These are phyloP conservation scores for Girardinichthys multiradiatus DNA, from an alignment of 2,113 vertebrate genomes.

Conservation along the genomic window DNA sequence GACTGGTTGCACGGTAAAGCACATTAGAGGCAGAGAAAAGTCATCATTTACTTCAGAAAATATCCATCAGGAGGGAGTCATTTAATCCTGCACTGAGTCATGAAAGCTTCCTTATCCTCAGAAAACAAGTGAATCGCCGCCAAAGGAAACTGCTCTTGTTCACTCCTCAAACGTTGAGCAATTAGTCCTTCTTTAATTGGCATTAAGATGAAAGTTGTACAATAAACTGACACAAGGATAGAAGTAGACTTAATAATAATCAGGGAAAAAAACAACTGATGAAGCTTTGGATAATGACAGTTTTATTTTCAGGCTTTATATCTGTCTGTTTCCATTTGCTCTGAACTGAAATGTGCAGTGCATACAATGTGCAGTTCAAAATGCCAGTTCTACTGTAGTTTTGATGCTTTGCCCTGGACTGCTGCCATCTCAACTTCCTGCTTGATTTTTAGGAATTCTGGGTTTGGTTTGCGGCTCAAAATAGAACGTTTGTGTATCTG, in stretches of 20 bases:
- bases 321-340: not conserved
- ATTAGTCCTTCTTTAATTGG: slow-evolving; percentile 57
- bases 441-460: not conserved
- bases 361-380: not conserved
- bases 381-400: not conserved
- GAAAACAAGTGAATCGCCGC: slow-evolving; percentile 20
- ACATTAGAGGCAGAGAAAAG: slow-evolving; percentile 61
- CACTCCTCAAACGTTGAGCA: slow-evolving; percentile 49
- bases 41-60: slow-evolving; percentile 55
- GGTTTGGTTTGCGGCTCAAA: not conserved
- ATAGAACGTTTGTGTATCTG: too few species aligned
- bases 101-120: slow-evolving; percentile 50
- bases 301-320: not conserved
- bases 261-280: not conserved
- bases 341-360: not conserved
- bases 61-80: slow-evolving; percentile 41
- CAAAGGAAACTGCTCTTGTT: slow-evolving; percentile 25
- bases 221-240: not conserved
- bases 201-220: slow-evolving; percentile 28
- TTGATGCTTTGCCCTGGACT: not conserved
- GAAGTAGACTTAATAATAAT: not conserved
- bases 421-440: not conserved
- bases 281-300: not conserved
- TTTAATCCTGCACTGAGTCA: slow-evolving; percentile 56
- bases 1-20: slow-evolving; percentile 65